phyloP scores from a whole-genome alignment of 1,140 invertebrate species.

The Vanessa atalanta region DNA sequence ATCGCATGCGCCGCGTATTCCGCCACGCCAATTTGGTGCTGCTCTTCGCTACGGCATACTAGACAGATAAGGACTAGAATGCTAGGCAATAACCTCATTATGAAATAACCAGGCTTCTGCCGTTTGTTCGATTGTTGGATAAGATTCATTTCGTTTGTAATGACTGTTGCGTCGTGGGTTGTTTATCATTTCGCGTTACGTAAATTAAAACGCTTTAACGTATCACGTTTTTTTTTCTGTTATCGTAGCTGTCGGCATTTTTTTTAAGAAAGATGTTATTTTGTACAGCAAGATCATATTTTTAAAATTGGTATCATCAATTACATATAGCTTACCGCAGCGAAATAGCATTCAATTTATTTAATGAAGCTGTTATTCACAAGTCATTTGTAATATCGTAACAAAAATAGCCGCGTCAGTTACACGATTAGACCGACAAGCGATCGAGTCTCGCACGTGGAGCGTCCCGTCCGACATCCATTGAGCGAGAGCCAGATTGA shows the following conservation, averaged over 20 bases:
- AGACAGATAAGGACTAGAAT: conserved; percentile 72
- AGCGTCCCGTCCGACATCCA: conserved; percentile 33
- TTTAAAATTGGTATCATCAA: not conserved
- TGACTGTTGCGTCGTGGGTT: conserved; percentile 46
- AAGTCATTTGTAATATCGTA: conserved; percentile 23
- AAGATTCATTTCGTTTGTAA: conserved; percentile 61
- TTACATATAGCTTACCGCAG: not conserved
- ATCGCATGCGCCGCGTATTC: conserved; percentile 67
- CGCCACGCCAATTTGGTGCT: conserved; percentile 78
- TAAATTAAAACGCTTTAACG: conserved; percentile 8
- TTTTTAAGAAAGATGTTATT: not conserved
- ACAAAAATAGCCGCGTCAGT: conserved; percentile 42
- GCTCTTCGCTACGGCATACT: conserved; percentile 64
- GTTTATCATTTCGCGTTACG: conserved; percentile 37
- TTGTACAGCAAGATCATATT: not conserved
- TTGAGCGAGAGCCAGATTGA: conserved; percentile 60
- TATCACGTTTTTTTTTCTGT: not conserved
- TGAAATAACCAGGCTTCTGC: conserved; percentile 71
- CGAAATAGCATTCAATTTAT: conserved; percentile 20
- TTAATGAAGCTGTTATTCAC: conserved; percentile 34
- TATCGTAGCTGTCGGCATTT: not conserved
- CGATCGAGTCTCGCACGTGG: conserved; percentile 48
- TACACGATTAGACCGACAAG: conserved; percentile 35
- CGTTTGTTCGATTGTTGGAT: conserved; percentile 63
- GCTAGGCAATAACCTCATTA: conserved; percentile 80